A percentile compares a stretch with the other conserved stretches of the same genome.
Evolutionary conservation across 2,797 vertebrate genomes (phyloP).

Genomic region (Crax fasciolata): DNA sequence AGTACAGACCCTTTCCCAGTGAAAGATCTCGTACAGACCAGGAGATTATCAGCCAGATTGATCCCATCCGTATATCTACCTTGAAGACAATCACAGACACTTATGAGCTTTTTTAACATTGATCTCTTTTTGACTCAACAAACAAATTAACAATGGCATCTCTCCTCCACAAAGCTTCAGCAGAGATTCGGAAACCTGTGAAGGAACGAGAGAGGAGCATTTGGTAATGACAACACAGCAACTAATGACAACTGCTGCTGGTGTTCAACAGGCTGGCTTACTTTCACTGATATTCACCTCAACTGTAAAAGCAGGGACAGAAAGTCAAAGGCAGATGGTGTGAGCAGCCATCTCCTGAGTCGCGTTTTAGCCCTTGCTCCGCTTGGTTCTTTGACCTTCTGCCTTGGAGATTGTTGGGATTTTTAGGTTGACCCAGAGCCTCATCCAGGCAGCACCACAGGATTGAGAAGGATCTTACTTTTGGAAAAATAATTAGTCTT

Average conservation of each 20-base stretch:
- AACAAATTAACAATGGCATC: neutral
- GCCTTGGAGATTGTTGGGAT: neutral
- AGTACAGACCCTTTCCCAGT: neutral
- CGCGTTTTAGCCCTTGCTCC: neutral
- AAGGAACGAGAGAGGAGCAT: neutral
- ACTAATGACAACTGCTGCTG: no score
- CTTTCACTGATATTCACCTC: neutral
- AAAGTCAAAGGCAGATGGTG: neutral
- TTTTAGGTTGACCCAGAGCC: neutral
- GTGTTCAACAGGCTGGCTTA: neutral
- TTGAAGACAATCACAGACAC: no score
- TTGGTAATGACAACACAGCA: neutral
- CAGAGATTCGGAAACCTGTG: neutral
- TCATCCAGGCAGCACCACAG: no score
- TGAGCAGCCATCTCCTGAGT: neutral
- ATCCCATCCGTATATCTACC: neutral
- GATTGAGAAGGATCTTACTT: neutral
- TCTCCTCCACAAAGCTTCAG: neutral
- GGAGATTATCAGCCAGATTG: neutral
- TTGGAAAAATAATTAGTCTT: neutral
- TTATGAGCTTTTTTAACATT: neutral
- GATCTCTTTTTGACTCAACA: neutral
- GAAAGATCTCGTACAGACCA: neutral
- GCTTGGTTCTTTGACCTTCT: neutral
- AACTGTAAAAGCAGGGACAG: neutral